These are phyloP conservation scores for Hippolais icterina DNA, from an alignment of 2,113 vertebrate species.

Conservation along the genomic window DNA sequence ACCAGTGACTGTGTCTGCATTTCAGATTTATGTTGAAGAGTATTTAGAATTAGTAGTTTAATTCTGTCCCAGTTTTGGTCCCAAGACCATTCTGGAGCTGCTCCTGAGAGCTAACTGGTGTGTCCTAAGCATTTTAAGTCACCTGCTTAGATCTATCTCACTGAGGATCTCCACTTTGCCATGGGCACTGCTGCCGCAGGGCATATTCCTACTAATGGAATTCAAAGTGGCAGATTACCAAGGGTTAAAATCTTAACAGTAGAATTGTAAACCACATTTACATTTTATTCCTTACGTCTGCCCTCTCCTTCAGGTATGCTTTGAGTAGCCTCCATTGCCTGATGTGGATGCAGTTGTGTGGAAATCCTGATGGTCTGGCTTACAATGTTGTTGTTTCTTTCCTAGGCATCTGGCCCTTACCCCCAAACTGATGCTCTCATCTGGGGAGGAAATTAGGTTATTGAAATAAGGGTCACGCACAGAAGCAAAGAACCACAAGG, in stretches of 20 bases:
- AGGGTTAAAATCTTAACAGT: neutral
- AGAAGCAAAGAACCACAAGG: neutral
- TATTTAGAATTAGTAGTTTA: neutral
- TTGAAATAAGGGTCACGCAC: neutral
- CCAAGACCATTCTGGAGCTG: neutral
- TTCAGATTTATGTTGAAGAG: neutral
- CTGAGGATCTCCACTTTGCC: neutral
- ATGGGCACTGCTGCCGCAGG: neutral
- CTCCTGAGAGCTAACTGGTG: neutral
- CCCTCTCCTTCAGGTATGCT: neutral
- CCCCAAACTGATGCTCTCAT: neutral
- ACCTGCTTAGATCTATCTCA: neutral
- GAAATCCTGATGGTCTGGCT: neutral
- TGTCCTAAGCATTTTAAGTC: neutral
- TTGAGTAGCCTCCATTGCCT: neutral
- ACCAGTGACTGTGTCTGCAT: neutral
- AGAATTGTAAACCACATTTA: neutral
- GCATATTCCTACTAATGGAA: neutral
- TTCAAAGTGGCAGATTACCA: neutral
- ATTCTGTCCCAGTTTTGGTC: neutral
- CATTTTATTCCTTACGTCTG: neutral
- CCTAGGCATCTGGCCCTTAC: neutral
- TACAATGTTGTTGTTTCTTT: neutral
- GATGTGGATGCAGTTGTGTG: neutral
- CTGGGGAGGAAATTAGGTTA: neutral